A percentile compares a stretch with the other conserved stretches of the same genome.
These are phyloP conservation scores for Drosophila antonietae DNA, from an alignment of 2,888 invertebrate genomes.

Conservation along the genomic window DNA sequence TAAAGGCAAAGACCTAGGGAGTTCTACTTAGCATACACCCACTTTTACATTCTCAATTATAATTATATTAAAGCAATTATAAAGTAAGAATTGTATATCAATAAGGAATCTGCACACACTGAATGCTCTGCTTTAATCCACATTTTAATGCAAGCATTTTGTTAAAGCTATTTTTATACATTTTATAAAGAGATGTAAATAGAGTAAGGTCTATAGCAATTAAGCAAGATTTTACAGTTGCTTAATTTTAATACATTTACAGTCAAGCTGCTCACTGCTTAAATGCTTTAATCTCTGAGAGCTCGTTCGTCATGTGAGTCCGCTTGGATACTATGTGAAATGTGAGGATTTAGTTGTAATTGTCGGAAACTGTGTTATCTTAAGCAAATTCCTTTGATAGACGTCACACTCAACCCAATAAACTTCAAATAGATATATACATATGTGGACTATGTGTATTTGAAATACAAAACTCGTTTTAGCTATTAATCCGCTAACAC, in stretches of 20 bases:
- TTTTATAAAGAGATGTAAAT: neutral
- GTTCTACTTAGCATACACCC: too few species aligned
- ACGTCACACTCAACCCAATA: neutral
- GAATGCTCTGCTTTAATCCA: too few species aligned
- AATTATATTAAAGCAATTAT: too few species aligned
- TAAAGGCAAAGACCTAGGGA: too few species aligned
- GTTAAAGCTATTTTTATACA: too few species aligned
- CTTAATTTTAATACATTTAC: neutral
- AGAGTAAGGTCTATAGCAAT: neutral
- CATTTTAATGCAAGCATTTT: too few species aligned
- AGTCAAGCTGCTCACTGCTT: neutral
- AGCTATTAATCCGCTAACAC: conserved; percentile 60
- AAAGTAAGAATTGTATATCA: too few species aligned
- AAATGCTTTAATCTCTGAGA: conserved; percentile 14
- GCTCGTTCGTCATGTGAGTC: neutral
- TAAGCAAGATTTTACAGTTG: neutral
- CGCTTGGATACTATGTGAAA: neutral
- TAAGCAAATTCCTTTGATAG: conserved; percentile 12
- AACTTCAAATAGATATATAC: conserved; percentile 7
- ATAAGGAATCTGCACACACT: too few species aligned
- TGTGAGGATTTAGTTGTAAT: conserved; percentile 11
- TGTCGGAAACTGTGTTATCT: conserved; percentile 5
- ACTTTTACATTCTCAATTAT: too few species aligned
- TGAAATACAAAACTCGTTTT: conserved; percentile 28
- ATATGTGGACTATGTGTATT: conserved; percentile 1